Percentiles rank a stretch among this genome's conserved stretches.
These are phyloP conservation scores for Columba livia DNA, from an alignment of 2,113 vertebrate species.

Conservation along the genomic window DNA sequence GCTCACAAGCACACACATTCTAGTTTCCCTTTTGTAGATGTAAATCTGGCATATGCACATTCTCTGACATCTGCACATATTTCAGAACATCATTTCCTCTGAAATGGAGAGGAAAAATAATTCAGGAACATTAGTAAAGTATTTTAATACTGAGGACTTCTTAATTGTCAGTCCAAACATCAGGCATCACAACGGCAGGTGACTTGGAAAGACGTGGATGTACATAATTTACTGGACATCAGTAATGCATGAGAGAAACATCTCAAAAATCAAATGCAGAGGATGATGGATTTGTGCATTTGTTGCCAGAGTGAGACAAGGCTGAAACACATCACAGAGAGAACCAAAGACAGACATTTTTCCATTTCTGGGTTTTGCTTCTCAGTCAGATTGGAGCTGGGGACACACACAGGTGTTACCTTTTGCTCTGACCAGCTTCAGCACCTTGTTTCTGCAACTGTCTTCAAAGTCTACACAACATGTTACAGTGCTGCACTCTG, in stretches of 20 bases:
- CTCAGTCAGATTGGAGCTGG: not conserved
- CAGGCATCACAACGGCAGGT: not conserved
- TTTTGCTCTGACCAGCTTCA: not conserved
- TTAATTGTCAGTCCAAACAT: not conserved
- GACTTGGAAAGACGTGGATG: not conserved
- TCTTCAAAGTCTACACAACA: not conserved
- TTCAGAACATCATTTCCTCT: not conserved
- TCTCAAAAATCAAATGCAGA: not conserved
- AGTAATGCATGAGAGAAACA: not conserved
- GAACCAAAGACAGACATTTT: not conserved
- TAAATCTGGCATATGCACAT: not conserved
- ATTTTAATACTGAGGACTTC: not conserved
- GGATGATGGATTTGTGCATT: not conserved
- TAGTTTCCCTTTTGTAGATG: not conserved
- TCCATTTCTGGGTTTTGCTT: not conserved
- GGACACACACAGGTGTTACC: not conserved
- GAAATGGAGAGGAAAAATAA: too few relatives aligned
- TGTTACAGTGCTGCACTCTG: not conserved
- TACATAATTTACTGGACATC: not conserved
- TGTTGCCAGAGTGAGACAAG: not conserved
- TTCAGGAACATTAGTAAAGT: not conserved
- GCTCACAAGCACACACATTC: not conserved
- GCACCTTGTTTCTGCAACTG: not conserved
- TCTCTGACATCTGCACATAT: not conserved
- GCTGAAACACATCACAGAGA: not conserved